phyloP scores from a whole-genome alignment of 2,888 invertebrate genomes.

The Peribatodes rhomboidaria region DNA sequence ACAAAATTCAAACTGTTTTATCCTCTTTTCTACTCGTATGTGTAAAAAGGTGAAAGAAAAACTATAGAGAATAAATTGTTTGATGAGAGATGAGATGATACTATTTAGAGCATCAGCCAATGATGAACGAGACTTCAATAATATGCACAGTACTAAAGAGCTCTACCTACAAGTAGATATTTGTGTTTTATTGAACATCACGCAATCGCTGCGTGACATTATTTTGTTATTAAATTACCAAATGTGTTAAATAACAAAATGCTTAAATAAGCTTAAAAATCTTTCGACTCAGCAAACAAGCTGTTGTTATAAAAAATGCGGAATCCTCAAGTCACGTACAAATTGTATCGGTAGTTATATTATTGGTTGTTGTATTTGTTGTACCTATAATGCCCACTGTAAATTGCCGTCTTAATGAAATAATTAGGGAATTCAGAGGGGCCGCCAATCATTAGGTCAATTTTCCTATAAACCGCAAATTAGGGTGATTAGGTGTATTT shows the following conservation, averaged over 20 bases:
- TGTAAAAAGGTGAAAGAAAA: too few species aligned
- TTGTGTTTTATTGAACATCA: conserved; percentile 11
- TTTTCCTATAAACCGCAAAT: conserved; percentile 46
- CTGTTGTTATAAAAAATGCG: conserved; percentile 44
- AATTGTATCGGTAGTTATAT: conserved; percentile 15
- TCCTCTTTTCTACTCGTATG: not conserved
- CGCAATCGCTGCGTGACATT: conserved; percentile 42
- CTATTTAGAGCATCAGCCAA: too few species aligned
- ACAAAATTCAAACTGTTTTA: conserved; percentile 34
- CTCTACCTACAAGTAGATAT: not conserved
- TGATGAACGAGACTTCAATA: too few species aligned
- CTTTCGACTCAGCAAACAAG: conserved; percentile 41
- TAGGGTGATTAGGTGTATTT: conserved; percentile 31
- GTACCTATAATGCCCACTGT: conserved; percentile 1
- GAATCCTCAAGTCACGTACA: conserved; percentile 46
- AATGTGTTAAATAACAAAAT: conserved; percentile 44
- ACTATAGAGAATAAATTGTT: too few species aligned
- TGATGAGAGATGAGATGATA: too few species aligned
- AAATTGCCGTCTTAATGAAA: conserved; percentile 28
- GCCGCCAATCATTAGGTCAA: conserved; percentile 49
- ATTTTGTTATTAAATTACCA: conserved; percentile 28
- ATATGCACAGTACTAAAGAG: not conserved
- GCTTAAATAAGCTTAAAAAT: conserved; percentile 49
- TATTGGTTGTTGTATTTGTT: conserved; percentile 31
- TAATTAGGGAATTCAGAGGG: conserved; percentile 55